Conservation (phyloP, 2,113 vertebrate species). For the Pogona vitticeps region DNA sequence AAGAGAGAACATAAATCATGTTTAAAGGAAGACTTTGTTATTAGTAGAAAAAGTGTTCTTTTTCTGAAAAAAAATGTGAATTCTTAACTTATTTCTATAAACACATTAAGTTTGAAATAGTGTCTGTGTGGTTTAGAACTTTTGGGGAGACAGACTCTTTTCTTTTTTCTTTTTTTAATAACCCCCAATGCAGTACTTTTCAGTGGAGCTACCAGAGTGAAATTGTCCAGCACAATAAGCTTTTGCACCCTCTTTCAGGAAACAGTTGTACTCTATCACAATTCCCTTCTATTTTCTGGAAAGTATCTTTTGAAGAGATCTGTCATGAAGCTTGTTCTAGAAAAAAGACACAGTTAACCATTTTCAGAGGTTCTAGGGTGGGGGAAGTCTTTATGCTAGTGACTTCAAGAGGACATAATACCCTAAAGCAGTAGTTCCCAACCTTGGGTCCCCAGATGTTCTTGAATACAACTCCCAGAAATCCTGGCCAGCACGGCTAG, state of each 20-base stretch:
- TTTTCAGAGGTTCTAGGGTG: neutral
- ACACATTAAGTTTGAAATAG: neutral
- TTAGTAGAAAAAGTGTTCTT: neutral
- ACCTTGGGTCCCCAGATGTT: too few species aligned
- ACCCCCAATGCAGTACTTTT: neutral
- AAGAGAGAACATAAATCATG: constrained; percentile 19
- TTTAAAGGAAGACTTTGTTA: constrained; percentile 32
- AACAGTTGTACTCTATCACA: neutral
- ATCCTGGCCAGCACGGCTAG: too few species aligned
- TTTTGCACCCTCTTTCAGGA: neutral
- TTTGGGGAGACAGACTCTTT: too few species aligned
- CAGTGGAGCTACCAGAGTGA: neutral
- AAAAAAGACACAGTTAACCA: neutral
- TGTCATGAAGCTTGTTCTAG: neutral
- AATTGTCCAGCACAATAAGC: neutral
- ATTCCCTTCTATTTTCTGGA: neutral
- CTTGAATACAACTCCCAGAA: too few species aligned
- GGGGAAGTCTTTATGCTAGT: neutral
- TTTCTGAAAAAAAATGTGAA: neutral
- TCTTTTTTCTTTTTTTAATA: neutral
- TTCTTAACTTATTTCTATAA: neutral
- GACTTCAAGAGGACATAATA: too few species aligned
- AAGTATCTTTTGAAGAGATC: neutral
- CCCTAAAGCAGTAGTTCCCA: too few species aligned
- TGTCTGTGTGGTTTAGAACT: too few species aligned